Conservation (phyloP, 53 echinoderm and acorn worm genomes). For the Arbacia lixula region DNA sequence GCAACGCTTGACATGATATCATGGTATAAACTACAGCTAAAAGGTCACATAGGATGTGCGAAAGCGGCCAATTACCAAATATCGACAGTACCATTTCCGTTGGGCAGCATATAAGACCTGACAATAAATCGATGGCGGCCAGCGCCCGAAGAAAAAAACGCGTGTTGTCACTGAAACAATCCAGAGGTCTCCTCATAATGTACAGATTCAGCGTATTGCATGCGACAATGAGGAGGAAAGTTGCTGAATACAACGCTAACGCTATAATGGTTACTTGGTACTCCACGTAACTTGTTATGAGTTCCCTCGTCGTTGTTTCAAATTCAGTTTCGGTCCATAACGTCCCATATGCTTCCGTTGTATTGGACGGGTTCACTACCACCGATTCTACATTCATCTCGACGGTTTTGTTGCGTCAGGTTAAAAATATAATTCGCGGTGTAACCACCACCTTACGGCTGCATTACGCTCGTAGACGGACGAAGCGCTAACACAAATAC, state of each 20-base stretch:
- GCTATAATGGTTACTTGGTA: constrained; percentile 32
- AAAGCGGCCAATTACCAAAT: constrained; percentile 34
- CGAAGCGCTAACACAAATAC: too few species aligned
- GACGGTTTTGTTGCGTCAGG: too few species aligned
- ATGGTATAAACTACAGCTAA: constrained; percentile 40
- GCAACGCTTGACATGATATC: constrained; percentile 31
- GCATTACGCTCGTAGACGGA: too few species aligned
- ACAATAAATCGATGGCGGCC: constrained; percentile 31
- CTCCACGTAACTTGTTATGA: constrained; percentile 12
- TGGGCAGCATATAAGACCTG: constrained; percentile 40
- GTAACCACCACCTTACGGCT: too few species aligned
- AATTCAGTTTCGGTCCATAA: background rate
- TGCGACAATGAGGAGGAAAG: constrained; percentile 8
- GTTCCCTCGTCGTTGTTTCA: background rate
- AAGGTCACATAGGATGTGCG: constrained; percentile 20
- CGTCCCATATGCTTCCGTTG: background rate
- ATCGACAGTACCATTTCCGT: constrained; percentile 40
- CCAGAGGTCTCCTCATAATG: constrained; percentile 41
- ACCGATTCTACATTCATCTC: background rate
- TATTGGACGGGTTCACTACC: background rate
- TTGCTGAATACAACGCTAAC: constrained; percentile 13
- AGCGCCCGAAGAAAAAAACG: constrained; percentile 41
- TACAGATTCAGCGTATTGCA: constrained; percentile 42
- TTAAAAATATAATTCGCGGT: too few species aligned
- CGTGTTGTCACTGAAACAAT: constrained; percentile 57